A percentile compares a stretch with the other conserved stretches of the same genome.
These are phyloP conservation scores for Athalia cordata DNA, from an alignment of 2,888 invertebrate genomes.

Conservation along the genomic window DNA sequence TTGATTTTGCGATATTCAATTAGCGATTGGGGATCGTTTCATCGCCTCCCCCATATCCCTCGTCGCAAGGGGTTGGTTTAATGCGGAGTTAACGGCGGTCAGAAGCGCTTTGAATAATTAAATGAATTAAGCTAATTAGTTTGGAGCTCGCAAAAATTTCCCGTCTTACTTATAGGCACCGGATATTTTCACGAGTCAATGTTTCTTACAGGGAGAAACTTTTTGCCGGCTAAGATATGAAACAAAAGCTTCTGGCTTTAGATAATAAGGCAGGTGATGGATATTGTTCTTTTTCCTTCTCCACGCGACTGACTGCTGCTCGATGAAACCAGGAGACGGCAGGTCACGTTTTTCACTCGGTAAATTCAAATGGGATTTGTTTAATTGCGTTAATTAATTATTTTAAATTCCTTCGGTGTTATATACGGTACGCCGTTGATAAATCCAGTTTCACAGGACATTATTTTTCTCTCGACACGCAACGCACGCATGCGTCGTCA, in stretches of 20 bases:
- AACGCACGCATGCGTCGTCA: constrained; percentile 9
- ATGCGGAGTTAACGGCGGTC: too few relatives aligned
- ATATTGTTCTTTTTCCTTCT: constrained; percentile 50
- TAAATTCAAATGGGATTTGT: constrained; percentile 51
- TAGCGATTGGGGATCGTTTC: too few relatives aligned
- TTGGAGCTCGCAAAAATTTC: not conserved
- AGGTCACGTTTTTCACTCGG: constrained; percentile 39
- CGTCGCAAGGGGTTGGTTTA: too few relatives aligned
- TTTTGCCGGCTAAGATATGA: not conserved
- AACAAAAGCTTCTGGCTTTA: not conserved
- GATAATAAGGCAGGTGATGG: constrained; percentile 48
- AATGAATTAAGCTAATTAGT: constrained; percentile 55
- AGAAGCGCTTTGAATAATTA: constrained; percentile 49
- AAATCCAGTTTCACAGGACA: not conserved
- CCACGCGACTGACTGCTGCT: not conserved
- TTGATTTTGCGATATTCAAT: too few relatives aligned
- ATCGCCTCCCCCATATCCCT: too few relatives aligned
- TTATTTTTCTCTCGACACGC: constrained; percentile 9
- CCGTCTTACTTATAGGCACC: not conserved
- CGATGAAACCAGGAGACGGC: constrained; percentile 4
- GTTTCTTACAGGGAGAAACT: constrained; percentile 45
- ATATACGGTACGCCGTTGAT: constrained; percentile 7
- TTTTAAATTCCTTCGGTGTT: constrained; percentile 26
- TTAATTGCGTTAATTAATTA: constrained; percentile 59
- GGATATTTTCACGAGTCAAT: too few relatives aligned